Evolutionary conservation across 2,113 vertebrate genomes (phyloP), one percentile per base, ranked within the genome.

Genomic region (Anolis sagrei): DNA sequence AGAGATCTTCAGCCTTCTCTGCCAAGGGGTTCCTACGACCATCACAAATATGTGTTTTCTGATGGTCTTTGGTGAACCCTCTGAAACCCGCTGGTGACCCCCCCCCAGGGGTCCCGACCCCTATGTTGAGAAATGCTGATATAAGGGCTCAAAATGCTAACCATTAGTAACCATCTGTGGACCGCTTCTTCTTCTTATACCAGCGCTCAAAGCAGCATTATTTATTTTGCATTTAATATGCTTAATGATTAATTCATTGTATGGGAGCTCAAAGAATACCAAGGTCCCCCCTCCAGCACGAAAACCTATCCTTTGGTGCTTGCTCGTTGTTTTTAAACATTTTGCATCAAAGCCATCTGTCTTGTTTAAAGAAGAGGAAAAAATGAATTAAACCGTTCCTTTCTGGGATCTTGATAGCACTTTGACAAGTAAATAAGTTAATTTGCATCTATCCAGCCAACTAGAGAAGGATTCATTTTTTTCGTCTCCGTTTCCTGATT

Each of bases 211-310:
- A 92, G 94, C 89, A 58, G 58, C 86, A 84, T 78, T 90, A 93
- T 94, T 94, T 93, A 90, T 95, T 91, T 91, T 90, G 81, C 86
- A 77, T 90, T 94, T 91, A 93, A 94, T 82, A 73, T 92, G 93
- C 94, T 94, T 92, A 91, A 94, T 96, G 95, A 96, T 95, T 97
- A 95, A 96, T 96, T 96, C 94, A 97, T 96, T 1, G 93, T 95
- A 92, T 85, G 79, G 90, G 92, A 93, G 90, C 84, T 25, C 86
- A 92, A 86, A 93, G 88, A 94, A 94, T 92, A 90, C 91, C 86
- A 92, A 94, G 89, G 92, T 66, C 94, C 84, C 83, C 44, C 14
- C 8, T 8, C 19, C 25, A 5, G 62, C 62, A 95, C 92, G 93
- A 95, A 96, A 95, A 82, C 62, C 81, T 88, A 73, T 88, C 29